A percentile compares a stretch with the other conserved stretches of the same genome.
These are phyloP conservation scores for Dasyornis broadbenti DNA, from an alignment of 2,113 vertebrate genomes.

Conservation along the genomic window DNA sequence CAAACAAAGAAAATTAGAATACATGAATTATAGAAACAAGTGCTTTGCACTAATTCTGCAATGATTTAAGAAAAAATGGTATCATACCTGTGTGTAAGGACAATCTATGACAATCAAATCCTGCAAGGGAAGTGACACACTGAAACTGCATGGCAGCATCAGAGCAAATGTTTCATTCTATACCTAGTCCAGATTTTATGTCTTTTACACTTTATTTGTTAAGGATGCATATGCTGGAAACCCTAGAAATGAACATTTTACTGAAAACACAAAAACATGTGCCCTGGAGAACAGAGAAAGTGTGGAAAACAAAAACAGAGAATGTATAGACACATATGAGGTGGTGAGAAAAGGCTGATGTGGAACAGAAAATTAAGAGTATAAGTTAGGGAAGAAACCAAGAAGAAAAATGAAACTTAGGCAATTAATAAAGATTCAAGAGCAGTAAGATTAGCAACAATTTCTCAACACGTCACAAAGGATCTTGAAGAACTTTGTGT, in stretches of 20 bases:
- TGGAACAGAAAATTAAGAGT: background rate
- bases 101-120: background rate
- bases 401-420: background rate
- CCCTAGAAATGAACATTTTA: background rate
- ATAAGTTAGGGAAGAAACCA: background rate
- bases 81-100: background rate
- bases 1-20: background rate
- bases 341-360: background rate
- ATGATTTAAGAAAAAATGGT: background rate
- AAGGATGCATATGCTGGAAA: background rate
- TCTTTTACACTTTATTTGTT: background rate
- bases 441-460: background rate
- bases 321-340: rapidly evolving
- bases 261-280: background rate
- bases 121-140: background rate
- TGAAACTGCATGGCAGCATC: background rate
- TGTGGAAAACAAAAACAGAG: background rate
- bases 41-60: background rate
- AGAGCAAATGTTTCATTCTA: background rate
- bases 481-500: background rate
- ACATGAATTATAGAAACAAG: background rate
- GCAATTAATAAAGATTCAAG: background rate
- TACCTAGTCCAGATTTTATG: background rate
- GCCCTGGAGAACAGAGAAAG: background rate
- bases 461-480: background rate